Conservation (phyloP, 2,113 vertebrate species). For the Rhizomys pruinosus region DNA sequence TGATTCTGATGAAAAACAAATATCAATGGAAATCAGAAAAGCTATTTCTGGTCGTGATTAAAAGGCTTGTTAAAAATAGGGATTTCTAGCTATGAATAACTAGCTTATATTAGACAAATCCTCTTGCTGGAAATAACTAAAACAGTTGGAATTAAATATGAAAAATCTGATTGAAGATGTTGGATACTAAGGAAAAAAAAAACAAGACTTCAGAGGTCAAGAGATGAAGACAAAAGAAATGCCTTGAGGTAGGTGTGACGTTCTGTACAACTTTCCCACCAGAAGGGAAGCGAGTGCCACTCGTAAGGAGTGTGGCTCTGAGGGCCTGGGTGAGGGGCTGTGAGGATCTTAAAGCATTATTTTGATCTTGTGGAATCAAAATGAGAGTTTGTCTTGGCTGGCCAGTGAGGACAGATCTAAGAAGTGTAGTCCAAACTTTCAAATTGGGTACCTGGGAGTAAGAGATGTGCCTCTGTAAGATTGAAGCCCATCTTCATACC, state of each 20-base stretch:
- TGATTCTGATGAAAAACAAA: neutral
- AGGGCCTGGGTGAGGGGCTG: neutral
- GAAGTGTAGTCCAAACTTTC: neutral
- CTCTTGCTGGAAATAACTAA: neutral
- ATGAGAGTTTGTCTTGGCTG: neutral
- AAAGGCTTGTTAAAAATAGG: constrained; percentile 18
- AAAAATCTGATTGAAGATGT: neutral
- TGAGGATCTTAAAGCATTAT: neutral
- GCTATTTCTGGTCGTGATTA: neutral
- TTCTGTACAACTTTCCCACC: neutral
- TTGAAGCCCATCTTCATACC: neutral
- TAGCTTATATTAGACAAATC: neutral
- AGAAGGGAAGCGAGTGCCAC: accelerated
- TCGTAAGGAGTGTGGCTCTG: neutral
- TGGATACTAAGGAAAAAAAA: neutral
- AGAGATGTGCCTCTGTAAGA: neutral
- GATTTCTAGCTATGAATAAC: neutral
- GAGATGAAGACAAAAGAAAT: neutral
- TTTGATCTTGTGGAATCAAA: neutral
- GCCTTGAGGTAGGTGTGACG: neutral
- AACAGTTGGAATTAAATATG: neutral
- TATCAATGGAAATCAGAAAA: neutral
- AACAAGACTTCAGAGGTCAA: neutral
- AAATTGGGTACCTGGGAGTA: neutral
- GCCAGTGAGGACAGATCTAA: neutral